A percentile compares a stretch with the other conserved stretches of the same genome.
Evolutionary conservation across 2,888 invertebrate species (phyloP).

Genomic region (Linnaemya vulpina): DNA sequence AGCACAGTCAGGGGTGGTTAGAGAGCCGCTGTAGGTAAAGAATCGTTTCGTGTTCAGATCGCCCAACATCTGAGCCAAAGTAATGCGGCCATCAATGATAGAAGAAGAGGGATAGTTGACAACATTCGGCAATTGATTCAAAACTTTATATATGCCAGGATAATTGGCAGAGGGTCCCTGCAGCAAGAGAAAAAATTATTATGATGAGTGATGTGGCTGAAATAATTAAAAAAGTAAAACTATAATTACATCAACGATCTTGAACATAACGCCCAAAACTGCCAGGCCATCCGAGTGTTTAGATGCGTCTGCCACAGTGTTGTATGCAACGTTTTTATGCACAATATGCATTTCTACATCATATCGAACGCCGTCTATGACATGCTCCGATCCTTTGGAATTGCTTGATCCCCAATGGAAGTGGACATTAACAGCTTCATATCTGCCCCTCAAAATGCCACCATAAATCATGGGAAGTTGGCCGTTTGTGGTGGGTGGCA

Average conservation of each 20-base stretch:
- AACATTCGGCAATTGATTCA: conserved; percentile 75
- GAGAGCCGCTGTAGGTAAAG: conserved; percentile 76
- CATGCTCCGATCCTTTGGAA: conserved; percentile 85
- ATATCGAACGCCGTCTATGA: conserved; percentile 82
- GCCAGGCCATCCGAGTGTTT: conserved; percentile 85
- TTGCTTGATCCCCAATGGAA: conserved; percentile 90
- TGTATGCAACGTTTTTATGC: conserved; percentile 85
- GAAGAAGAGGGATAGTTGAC: conserved; percentile 69
- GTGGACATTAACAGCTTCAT: conserved; percentile 76
- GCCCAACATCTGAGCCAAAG: conserved; percentile 75
- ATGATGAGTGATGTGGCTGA: not conserved
- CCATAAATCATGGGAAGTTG: conserved; percentile 75
- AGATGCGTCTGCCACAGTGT: conserved; percentile 84
- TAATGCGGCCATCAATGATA: conserved; percentile 72
- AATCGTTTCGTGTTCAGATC: conserved; percentile 74
- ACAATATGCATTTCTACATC: conserved; percentile 88
- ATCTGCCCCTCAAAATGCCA: conserved; percentile 74
- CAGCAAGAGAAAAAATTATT: not conserved
- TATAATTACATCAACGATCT: conserved; percentile 77
- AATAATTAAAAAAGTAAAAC: not conserved
- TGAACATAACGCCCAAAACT: conserved; percentile 86
- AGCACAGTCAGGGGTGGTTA: conserved; percentile 74
- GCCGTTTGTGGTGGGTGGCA: conserved; percentile 75
- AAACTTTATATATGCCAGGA: conserved; percentile 74
- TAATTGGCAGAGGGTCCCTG: conserved; percentile 49